Evolutionary conservation across 2,888 invertebrate genomes (phyloP).

Genomic region (Pheosia gnoma): DNA sequence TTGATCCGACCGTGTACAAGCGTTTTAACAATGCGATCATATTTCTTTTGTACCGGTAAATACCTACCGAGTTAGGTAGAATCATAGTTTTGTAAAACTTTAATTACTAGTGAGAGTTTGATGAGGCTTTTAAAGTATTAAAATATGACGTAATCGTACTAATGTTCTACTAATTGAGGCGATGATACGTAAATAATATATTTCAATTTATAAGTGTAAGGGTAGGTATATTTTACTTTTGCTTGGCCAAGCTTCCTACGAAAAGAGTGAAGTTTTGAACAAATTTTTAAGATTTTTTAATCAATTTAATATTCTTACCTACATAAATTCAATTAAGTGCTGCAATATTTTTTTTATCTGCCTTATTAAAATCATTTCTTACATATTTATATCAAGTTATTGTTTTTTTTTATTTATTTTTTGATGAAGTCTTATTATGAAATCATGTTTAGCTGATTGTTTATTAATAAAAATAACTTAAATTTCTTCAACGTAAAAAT

Average conservation of each 20-base stretch:
- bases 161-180: neutral
- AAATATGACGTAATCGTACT: constrained; percentile 6
- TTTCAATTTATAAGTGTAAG: constrained; percentile 11
- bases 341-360: too few relatives aligned
- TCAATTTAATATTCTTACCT: neutral
- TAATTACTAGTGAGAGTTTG: constrained; percentile 10
- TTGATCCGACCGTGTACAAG: too few relatives aligned
- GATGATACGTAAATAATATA: constrained; percentile 10
- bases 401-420: too few relatives aligned
- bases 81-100: constrained; percentile 10
- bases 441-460: too few relatives aligned
- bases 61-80: neutral
- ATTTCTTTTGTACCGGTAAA: too few relatives aligned
- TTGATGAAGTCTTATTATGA: too few relatives aligned
- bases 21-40: too few relatives aligned
- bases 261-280: constrained; percentile 24
- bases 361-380: too few relatives aligned
- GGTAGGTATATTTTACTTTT: constrained; percentile 18
- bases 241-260: constrained; percentile 37
- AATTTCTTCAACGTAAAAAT: too few relatives aligned
- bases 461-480: too few relatives aligned
- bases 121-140: constrained; percentile 25
- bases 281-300: constrained; percentile 15
- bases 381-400: too few relatives aligned
- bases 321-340: neutral